Percentiles rank a stretch among this genome's conserved stretches.
These are phyloP conservation scores for Amiota mariae DNA, from an alignment of 2,888 invertebrate genomes.

Conservation along the genomic window DNA sequence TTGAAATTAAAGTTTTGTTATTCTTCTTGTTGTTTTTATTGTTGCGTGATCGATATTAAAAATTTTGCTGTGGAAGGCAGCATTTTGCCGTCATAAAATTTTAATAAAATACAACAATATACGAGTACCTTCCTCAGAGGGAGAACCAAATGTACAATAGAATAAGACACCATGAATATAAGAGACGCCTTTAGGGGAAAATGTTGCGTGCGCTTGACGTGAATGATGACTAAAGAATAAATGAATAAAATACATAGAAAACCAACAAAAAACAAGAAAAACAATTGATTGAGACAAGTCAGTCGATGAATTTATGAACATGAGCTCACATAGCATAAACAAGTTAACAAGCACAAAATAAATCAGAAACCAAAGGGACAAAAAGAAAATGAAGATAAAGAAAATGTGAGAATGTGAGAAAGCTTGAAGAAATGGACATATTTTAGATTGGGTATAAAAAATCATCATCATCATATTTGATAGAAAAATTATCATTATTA, in stretches of 20 bases:
- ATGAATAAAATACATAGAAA: neutral
- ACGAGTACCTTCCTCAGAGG: neutral
- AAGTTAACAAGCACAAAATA: conserved; percentile 12
- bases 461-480: too few relatives aligned
- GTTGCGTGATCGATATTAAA: conserved; percentile 11
- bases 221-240: neutral
- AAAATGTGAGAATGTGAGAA: neutral
- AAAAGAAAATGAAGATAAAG: neutral
- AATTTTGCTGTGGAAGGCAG: neutral
- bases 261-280: conserved; percentile 5
- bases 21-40: neutral
- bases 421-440: too few relatives aligned
- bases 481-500: too few relatives aligned
- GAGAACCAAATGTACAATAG: conserved; percentile 10
- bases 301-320: neutral
- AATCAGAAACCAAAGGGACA: neutral
- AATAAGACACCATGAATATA: neutral
- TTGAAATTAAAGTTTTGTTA: neutral
- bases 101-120: neutral
- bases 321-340: conserved; percentile 17
- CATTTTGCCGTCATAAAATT: conserved; percentile 17
- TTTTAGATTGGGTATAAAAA: too few relatives aligned
- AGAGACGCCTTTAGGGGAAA: neutral
- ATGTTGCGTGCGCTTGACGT: conserved; percentile 20
- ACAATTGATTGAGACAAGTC: neutral